Conservation (phyloP, 2,888 invertebrate species). For the Marasmarcha lunaedactyla region DNA sequence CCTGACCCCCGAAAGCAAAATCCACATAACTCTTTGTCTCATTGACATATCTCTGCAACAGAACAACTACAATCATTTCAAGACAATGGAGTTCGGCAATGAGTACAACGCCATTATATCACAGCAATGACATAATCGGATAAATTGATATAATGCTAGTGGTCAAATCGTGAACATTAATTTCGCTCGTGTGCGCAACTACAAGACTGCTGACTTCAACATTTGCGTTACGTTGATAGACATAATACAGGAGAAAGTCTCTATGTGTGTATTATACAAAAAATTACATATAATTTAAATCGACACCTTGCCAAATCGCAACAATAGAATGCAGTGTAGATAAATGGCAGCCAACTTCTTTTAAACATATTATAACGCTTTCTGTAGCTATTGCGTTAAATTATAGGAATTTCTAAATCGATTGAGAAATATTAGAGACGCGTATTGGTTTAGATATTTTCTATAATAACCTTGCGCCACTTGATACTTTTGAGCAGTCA, state of each 20-base stretch:
- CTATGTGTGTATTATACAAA: neutral
- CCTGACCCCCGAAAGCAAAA: too few species aligned
- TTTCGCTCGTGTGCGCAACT: constrained; percentile 44
- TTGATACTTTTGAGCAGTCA: neutral
- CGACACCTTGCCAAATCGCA: neutral
- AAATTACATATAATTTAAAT: neutral
- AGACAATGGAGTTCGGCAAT: constrained; percentile 41
- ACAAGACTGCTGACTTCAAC: neutral
- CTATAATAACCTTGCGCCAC: constrained; percentile 1
- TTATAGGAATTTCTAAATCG: neutral
- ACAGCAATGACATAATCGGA: constrained; percentile 35
- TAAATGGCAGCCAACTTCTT: neutral
- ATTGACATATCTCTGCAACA: constrained; percentile 7
- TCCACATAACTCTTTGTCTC: neutral
- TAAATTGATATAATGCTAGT: constrained; percentile 35
- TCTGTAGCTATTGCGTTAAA: neutral
- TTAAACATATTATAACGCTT: neutral
- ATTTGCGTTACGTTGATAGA: neutral
- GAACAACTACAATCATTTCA: constrained; percentile 26
- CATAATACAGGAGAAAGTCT: neutral
- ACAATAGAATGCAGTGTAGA: neutral
- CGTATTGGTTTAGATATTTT: neutral
- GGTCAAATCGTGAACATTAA: constrained; percentile 45
- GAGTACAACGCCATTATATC: constrained; percentile 20
- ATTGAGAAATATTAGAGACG: constrained; percentile 1